Evolutionary conservation across 1,140 invertebrate genomes (phyloP).

Genomic region (Ceratina japonica): DNA sequence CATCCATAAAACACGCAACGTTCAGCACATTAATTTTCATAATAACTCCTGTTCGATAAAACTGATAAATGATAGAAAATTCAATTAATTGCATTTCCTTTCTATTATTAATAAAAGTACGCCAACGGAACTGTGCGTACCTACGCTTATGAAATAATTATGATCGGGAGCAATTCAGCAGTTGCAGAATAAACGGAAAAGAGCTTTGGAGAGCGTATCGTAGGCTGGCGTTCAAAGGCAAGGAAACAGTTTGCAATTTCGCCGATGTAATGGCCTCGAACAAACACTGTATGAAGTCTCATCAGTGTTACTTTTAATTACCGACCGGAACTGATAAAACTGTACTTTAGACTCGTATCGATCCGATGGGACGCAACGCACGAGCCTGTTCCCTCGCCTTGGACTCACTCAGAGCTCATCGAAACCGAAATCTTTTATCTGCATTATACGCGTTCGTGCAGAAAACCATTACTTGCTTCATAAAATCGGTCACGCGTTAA

Average conservation of each 20-base stretch:
- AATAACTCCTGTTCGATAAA: neutral
- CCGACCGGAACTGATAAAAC: conserved; percentile 15
- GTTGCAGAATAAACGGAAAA: neutral
- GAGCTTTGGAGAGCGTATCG: too few relatives aligned
- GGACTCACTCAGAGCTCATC: neutral
- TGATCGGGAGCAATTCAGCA: too few relatives aligned
- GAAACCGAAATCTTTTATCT: conserved; percentile 20
- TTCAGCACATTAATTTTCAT: too few relatives aligned
- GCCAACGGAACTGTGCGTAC: too few relatives aligned
- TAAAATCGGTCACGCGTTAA: too few relatives aligned
- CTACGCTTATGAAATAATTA: too few relatives aligned
- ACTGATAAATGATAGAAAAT: neutral
- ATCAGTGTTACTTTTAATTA: conserved; percentile 25
- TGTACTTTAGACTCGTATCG: neutral
- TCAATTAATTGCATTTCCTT: neutral
- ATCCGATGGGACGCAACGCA: neutral
- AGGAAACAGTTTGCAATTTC: conserved; percentile 1
- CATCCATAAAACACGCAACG: too few relatives aligned
- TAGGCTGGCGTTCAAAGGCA: neutral
- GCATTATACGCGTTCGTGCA: neutral
- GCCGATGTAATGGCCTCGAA: conserved; percentile 14
- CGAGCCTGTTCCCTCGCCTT: neutral
- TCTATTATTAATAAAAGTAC: too few relatives aligned
- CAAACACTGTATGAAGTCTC: conserved; percentile 8
- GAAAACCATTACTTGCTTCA: too few relatives aligned